These are phyloP conservation scores for Lagria hirta DNA, from an alignment of 2,888 invertebrate genomes.

Conservation along the genomic window DNA sequence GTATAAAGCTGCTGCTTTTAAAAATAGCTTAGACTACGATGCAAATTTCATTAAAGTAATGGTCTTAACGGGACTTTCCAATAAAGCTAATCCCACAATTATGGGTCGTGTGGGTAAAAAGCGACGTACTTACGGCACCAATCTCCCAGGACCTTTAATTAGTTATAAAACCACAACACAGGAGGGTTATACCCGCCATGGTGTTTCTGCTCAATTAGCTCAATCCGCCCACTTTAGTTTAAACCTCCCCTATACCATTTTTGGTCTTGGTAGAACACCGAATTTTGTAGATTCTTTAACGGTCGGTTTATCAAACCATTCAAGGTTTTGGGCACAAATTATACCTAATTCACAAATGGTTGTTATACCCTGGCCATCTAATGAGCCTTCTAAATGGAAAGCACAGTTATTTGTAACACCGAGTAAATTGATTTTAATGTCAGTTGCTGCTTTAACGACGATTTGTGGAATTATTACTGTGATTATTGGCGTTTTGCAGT, in stretches of 20 bases:
- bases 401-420: constrained; percentile 94
- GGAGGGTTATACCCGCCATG: constrained; percentile 77
- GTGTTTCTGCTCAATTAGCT: constrained; percentile 83
- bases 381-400: constrained; percentile 79
- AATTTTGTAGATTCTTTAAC: constrained; percentile 92
- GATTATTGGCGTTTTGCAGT: constrained; percentile 84
- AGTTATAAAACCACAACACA: constrained; percentile 86
- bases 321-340: constrained; percentile 82
- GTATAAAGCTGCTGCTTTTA: constrained; percentile 74
- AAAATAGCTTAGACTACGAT: constrained; percentile 88
- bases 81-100: constrained; percentile 68
- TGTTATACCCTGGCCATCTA: constrained; percentile 83
- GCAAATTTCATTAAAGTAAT: constrained; percentile 95
- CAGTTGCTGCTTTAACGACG: constrained; percentile 83
- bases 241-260: constrained; percentile 93
- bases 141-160: constrained; percentile 88
- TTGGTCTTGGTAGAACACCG: constrained; percentile 96
- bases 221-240: constrained; percentile 91
- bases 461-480: constrained; percentile 82
- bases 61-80: constrained; percentile 82
- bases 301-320: constrained; percentile 74
- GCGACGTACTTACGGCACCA: constrained; percentile 82
- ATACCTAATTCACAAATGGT: constrained; percentile 98
- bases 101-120: constrained; percentile 75
- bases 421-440: constrained; percentile 88